A percentile compares a stretch with the other conserved stretches of the same genome.
phyloP scores from a whole-genome alignment of 2,797 vertebrate species.

The Linurgus olivaceus region DNA sequence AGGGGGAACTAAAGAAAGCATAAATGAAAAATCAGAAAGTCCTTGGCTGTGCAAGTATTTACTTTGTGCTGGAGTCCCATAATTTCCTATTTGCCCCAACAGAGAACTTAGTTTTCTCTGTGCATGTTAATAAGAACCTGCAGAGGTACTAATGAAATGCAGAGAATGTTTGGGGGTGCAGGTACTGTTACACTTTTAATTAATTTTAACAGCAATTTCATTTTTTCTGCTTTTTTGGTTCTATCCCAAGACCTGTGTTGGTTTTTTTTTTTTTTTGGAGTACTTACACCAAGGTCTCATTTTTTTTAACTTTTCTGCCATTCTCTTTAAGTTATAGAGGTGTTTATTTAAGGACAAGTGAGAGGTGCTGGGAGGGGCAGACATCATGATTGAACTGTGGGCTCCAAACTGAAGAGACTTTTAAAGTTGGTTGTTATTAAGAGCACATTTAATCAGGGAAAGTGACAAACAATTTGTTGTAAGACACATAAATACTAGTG shows the following conservation, averaged over 20 bases:
- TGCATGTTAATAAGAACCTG: not conserved
- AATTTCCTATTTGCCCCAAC: accelerated
- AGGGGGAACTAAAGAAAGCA: not conserved
- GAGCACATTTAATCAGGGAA: slow-evolving; percentile 61
- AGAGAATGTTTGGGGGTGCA: not conserved
- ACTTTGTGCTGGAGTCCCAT: not conserved
- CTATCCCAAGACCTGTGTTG: not conserved
- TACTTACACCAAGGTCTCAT: not conserved
- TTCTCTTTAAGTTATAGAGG: slow-evolving; percentile 35
- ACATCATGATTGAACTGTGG: slow-evolving; percentile 48
- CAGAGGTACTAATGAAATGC: not conserved
- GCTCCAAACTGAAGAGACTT: slow-evolving; percentile 51
- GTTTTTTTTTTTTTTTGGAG: not conserved
- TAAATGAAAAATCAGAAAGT: not conserved
- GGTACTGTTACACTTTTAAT: not conserved
- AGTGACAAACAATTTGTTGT: slow-evolving; percentile 68
- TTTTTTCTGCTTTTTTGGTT: not conserved
- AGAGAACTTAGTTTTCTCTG: not conserved
- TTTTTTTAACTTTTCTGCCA: not conserved
- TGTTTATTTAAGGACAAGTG: slow-evolving; percentile 60
- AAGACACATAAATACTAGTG: slow-evolving; percentile 62
- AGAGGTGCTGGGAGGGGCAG: slow-evolving; percentile 35
- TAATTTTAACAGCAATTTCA: not conserved
- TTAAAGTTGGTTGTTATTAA: slow-evolving; percentile 57
- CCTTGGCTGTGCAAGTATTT: not conserved